Evolutionary conservation across 1,140 invertebrate genomes (phyloP).

Genomic region (Penaeus japonicus): DNA sequence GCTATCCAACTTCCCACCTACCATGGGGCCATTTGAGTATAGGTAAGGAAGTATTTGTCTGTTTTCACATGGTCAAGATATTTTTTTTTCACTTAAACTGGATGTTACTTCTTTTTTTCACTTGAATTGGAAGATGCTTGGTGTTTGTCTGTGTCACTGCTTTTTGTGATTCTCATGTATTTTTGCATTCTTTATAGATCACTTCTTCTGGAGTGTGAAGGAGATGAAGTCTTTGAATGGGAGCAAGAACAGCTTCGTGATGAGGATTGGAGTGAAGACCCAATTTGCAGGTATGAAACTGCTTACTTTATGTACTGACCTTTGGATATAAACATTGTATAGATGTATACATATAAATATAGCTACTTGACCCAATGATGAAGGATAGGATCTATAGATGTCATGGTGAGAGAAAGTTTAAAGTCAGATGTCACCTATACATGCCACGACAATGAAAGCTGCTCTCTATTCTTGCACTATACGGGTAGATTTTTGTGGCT

Average conservation of each 20-base stretch:
- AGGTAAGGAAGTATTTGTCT: slow-evolving; percentile 60
- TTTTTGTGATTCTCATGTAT: not conserved
- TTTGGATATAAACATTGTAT: too few species aligned
- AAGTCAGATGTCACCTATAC: too few species aligned
- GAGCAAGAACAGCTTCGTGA: slow-evolving; percentile 68
- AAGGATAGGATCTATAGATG: too few species aligned
- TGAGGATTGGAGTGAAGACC: slow-evolving; percentile 74
- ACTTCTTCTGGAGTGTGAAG: slow-evolving; percentile 71
- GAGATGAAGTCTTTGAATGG: slow-evolving; percentile 67
- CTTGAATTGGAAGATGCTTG: too few species aligned
- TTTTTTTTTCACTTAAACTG: not conserved
- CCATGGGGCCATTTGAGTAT: slow-evolving; percentile 75
- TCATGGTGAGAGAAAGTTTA: too few species aligned
- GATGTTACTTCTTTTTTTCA: not conserved
- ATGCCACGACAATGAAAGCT: too few species aligned
- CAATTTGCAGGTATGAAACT: slow-evolving; percentile 66
- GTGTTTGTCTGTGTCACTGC: too few species aligned
- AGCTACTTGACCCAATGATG: too few species aligned
- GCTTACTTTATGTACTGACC: slow-evolving; percentile 25
- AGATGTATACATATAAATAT: too few species aligned
- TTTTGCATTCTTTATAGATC: slow-evolving; percentile 61
- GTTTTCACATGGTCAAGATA: too few species aligned
- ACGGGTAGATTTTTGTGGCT: too few species aligned
- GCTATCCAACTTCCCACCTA: slow-evolving; percentile 80
- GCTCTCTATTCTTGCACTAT: too few species aligned